Evolutionary conservation across 92 coral and sea anemone species (phyloP), one percentile per base, ranked within the genome.

Genomic region (Palythoa heliodiscus): DNA sequence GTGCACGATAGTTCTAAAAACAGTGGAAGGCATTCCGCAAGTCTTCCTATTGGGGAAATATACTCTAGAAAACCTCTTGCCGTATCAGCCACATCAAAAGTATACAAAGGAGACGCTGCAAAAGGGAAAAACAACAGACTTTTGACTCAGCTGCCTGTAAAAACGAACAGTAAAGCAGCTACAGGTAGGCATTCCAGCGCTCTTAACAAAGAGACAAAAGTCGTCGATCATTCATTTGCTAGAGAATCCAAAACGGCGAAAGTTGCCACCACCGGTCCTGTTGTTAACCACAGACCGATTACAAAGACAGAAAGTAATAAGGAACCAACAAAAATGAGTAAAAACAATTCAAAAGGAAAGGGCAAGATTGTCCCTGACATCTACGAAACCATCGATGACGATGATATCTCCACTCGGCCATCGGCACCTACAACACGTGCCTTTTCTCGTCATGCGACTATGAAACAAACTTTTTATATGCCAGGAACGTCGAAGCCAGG

Each of bases 381-480:
- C 2, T 67, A 66, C 43, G 84, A 80, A 70, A 67, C 75, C 16
- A 66, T 80, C 6, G 84, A 67, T 64, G 84, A 80, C n/a, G 23
- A 67, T 11, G 39, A 50, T 39, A 10, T 20, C 11, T 24, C 84
- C 40, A 47, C 61, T 7, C 17, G 43, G 14, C 84, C 84, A 43
- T 47, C 84, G 11, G 19, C 14, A 61, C 23, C 61, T n/a, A 61
- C 35, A 78, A 17, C 71, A n/a, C 52, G 35, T 58, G 54, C 83
- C 48, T 9, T 37, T 19, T 5, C 16, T 40, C 52, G 24, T 39
- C 71, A 19, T 22, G 37, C 7, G 29, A 77, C 7, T 4, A 43
- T 11, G 22, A 40, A 16, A 11, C 16, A 15, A 19, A 14, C 19
- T 76, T 63, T 6, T 14, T 10, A n/a, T 22, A 13, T 54, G 23